Evolutionary conservation across 2,888 invertebrate species (phyloP).

Genomic region (Alcis repandata): DNA sequence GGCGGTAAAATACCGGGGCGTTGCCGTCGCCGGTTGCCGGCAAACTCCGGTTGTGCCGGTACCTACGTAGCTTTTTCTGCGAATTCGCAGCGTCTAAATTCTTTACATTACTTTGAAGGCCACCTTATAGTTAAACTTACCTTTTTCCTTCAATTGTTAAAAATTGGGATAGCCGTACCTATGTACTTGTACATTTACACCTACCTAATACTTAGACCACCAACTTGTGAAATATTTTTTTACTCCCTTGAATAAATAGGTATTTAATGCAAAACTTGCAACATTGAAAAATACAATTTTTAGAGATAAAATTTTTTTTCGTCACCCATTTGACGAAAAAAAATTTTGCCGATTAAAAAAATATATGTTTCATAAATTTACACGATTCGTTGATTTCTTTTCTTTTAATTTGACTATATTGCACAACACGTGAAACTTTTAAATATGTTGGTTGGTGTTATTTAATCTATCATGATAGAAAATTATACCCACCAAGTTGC

Average conservation of each 20-base stretch:
- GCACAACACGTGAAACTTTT: constrained; percentile 22
- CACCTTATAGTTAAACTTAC: constrained; percentile 6
- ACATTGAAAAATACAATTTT: neutral
- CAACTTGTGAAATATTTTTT: neutral
- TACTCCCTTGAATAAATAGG: neutral
- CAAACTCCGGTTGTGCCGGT: constrained; percentile 36
- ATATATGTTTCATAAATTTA: no score
- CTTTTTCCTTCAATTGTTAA: neutral
- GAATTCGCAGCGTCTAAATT: constrained; percentile 72
- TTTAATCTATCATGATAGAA: no score
- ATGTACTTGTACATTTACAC: neutral
- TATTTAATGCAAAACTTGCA: neutral
- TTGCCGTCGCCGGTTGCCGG: constrained; percentile 62
- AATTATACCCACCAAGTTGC: no score
- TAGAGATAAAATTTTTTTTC: neutral
- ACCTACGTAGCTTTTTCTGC: constrained; percentile 66
- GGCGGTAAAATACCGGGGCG: constrained; percentile 65
- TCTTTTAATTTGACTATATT: constrained; percentile 12
- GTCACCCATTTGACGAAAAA: neutral
- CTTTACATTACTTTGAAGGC: constrained; percentile 53
- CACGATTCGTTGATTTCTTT: neutral
- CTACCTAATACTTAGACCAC: neutral
- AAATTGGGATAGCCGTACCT: no score
- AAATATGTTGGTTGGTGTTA: neutral
- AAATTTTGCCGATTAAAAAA: neutral